Evolutionary conservation across 1,140 invertebrate genomes (phyloP).

Genomic region (Saccostrea cuccullata): DNA sequence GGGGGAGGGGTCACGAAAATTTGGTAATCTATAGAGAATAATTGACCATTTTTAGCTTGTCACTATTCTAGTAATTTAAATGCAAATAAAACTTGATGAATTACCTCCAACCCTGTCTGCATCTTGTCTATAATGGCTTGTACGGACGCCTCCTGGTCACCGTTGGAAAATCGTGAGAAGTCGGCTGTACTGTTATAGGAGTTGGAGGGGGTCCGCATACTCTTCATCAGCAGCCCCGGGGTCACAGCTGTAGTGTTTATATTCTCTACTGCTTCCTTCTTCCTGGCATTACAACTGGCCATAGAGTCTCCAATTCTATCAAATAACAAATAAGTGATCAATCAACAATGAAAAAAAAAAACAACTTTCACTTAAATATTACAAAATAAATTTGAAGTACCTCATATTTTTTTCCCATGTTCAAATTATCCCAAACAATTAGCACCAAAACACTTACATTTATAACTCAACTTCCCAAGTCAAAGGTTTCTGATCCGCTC

Average conservation of each 20-base stretch:
- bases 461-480: no score
- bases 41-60: background rate
- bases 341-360: no score
- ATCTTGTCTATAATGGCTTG: slow-evolving; percentile 71
- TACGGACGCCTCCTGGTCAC: slow-evolving; percentile 64
- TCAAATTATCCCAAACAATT: no score
- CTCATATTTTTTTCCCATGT: no score
- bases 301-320: slow-evolving; percentile 66
- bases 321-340: background rate
- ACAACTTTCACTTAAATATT: no score
- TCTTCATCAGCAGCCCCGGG: background rate
- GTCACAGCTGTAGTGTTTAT: background rate
- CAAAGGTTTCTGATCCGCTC: no score
- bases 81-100: background rate
- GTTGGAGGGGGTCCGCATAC: background rate
- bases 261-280: slow-evolving; percentile 6
- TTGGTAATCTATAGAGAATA: background rate
- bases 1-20: background rate
- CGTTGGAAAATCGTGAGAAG: background rate
- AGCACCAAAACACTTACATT: no score
- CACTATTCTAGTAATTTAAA: background rate
- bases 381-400: no score
- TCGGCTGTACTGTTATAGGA: background rate
- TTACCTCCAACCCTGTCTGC: slow-evolving; percentile 69
- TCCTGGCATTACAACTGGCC: slow-evolving; percentile 62